Conservation (phyloP, 2,797 vertebrate genomes). For the Erpetoichthys calabaricus region DNA sequence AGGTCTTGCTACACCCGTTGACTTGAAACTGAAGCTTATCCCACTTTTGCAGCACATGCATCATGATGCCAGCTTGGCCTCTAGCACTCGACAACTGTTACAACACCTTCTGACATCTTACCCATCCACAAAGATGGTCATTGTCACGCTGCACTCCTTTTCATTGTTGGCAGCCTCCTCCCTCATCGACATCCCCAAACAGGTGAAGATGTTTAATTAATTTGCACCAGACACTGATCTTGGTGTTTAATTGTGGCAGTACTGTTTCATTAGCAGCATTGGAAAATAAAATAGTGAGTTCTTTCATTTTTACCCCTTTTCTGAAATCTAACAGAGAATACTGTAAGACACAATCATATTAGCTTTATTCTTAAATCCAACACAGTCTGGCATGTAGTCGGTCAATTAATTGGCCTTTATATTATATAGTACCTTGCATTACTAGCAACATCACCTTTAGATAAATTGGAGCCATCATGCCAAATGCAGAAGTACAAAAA, state of each 20-base stretch:
- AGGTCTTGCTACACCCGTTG: constrained; percentile 88
- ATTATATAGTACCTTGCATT: no score
- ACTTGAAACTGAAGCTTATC: constrained; percentile 89
- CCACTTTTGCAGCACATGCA: constrained; percentile 97
- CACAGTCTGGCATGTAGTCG: no score
- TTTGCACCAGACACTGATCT: no score
- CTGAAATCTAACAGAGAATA: no score
- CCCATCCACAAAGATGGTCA: constrained; percentile 89
- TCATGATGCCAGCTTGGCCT: constrained; percentile 81
- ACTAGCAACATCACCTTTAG: no score
- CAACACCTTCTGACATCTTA: constrained; percentile 87
- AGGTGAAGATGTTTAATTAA: constrained; percentile 48
- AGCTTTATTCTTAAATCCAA: no score
- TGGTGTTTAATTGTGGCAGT: neutral
- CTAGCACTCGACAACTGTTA: constrained; percentile 77
- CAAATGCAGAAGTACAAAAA: neutral
- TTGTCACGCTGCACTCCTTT: constrained; percentile 90
- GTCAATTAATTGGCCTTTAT: no score
- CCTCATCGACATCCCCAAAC: constrained; percentile 88
- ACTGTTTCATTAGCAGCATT: neutral
- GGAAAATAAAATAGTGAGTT: no score
- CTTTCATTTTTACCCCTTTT: no score
- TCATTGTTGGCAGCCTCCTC: constrained; percentile 87
- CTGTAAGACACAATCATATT: no score
- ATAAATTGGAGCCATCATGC: no score